A percentile compares a stretch with the other conserved stretches of the same genome.
These are phyloP conservation scores for Drosophila ananassae DNA, from an alignment of 1,140 invertebrate species.

Conservation along the genomic window DNA sequence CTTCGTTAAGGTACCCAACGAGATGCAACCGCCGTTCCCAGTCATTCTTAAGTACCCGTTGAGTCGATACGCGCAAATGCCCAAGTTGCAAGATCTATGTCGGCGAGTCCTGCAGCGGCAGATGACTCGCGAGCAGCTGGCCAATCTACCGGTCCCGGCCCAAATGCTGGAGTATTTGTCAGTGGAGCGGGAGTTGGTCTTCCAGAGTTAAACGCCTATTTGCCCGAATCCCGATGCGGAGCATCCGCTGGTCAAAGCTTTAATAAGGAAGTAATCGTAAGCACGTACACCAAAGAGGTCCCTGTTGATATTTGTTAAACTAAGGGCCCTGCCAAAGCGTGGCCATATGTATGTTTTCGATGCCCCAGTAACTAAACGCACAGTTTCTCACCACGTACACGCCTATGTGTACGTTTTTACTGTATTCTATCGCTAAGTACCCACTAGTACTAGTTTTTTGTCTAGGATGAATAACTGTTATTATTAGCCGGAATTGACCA, in stretches of 20 bases:
- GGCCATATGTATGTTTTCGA: conserved; percentile 57
- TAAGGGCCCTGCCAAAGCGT: conserved; percentile 28
- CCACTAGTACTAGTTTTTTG: conserved; percentile 50
- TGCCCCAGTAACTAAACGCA: conserved; percentile 54
- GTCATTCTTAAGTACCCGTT: conserved; percentile 91
- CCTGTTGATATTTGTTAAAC: conserved; percentile 40
- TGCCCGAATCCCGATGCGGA: not conserved
- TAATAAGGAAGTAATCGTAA: conserved; percentile 53
- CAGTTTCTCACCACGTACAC: conserved; percentile 39
- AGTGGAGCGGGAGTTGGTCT: conserved; percentile 86
- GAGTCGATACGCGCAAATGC: conserved; percentile 90
- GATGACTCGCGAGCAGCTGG: conserved; percentile 88
- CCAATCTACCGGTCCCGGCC: conserved; percentile 89
- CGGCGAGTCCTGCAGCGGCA: conserved; percentile 91
- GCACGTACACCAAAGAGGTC: conserved; percentile 66
- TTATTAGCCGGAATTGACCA: conserved; percentile 68
- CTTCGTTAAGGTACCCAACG: conserved; percentile 88
- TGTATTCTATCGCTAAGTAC: conserved; percentile 64
- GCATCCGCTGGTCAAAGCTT: conserved; percentile 61
- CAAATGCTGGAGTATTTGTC: conserved; percentile 88
- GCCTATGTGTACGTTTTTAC: conserved; percentile 61
- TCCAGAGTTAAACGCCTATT: conserved; percentile 64
- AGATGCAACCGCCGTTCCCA: conserved; percentile 88
- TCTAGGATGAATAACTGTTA: conserved; percentile 51
- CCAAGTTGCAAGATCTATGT: conserved; percentile 90